Conservation (phyloP, 2,113 vertebrate species). For the Menidia beryllina region DNA sequence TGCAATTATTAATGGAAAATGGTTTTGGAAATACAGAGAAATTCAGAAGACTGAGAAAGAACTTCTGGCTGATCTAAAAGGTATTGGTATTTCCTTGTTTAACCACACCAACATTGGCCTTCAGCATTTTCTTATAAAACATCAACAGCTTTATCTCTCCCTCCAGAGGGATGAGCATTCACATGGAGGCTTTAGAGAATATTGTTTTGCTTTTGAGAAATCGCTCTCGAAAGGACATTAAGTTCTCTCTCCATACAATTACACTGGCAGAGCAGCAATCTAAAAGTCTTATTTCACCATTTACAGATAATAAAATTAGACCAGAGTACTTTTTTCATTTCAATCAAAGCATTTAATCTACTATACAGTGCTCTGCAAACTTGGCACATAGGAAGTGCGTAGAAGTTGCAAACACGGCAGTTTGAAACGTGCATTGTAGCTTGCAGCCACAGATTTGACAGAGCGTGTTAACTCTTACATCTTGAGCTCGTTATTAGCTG, state of each 20-base stretch:
- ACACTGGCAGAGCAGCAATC: background rate
- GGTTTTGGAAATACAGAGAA: conserved; percentile 45
- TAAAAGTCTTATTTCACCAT: conserved; percentile 6
- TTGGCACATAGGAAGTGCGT: too few relatives aligned
- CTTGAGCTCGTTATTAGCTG: too few relatives aligned
- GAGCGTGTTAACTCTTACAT: too few relatives aligned
- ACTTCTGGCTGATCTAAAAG: conserved; percentile 43
- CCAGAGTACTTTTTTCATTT: too few relatives aligned
- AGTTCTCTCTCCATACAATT: background rate
- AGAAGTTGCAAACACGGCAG: too few relatives aligned
- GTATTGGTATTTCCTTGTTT: conserved; percentile 33
- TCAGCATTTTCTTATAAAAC: background rate
- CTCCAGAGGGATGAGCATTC: background rate
- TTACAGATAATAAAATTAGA: too few relatives aligned
- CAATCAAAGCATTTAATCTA: too few relatives aligned
- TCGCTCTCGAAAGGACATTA: background rate
- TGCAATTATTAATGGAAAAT: conserved; percentile 76
- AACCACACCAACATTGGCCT: conserved; percentile 19
- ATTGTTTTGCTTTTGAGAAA: conserved; percentile 7
- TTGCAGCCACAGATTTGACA: too few relatives aligned
- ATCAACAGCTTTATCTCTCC: background rate
- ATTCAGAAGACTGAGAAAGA: conserved; percentile 21
- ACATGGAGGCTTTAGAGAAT: background rate
- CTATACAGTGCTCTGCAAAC: too few relatives aligned
- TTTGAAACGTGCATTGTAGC: too few relatives aligned